Evolutionary conservation across 2,797 vertebrate genomes (phyloP), one percentile per base, ranked within the genome.

Genomic region (Eupleurogrammus muticus): DNA sequence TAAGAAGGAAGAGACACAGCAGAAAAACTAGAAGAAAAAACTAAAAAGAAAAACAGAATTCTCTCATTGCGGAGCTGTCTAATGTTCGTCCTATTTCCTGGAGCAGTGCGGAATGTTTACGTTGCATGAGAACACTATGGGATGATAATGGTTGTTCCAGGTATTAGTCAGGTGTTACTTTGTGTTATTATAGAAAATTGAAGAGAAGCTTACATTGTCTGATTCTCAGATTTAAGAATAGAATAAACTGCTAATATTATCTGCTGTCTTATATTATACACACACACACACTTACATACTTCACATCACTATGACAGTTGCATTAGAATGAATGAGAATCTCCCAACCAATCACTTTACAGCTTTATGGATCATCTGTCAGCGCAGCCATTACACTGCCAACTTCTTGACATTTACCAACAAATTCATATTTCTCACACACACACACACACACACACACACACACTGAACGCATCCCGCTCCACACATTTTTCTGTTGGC

Each of bases 331-430:
- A 87, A 90, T 84, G 83, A 87, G 83, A 89, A 76, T 81, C 79
- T 85, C 84, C 74, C 77, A 83, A 85, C 87, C 87, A 90, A 91
- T 92, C 91, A 90, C 86, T 85, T 89, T 61, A 84, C 59, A 65
- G 87, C 82, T 89, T 87, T 87, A 90, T 85, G 90, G 89, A 90
- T 91, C 89, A 91, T 91, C 89, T 90, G 90, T 92, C 90, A 92
- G 81, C 69, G 47, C 66, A 60, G 73, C 86, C 75, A 89, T 91
- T 92, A 92, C 82, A 78, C 86, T 87, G 90, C 82, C 89, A 92
- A 91, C 90, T 86, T 92, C 89, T 89, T 92, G 91, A 90, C 90
- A 92, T 92, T 90, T 92, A 90, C 86, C 82, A 90, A 88, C 90
- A 90, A 92, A 92, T 89, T 90, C 83, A 88, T 89, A 91, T 90